Conservation (phyloP, 2,797 vertebrate genomes). For the Todus mexicanus region DNA sequence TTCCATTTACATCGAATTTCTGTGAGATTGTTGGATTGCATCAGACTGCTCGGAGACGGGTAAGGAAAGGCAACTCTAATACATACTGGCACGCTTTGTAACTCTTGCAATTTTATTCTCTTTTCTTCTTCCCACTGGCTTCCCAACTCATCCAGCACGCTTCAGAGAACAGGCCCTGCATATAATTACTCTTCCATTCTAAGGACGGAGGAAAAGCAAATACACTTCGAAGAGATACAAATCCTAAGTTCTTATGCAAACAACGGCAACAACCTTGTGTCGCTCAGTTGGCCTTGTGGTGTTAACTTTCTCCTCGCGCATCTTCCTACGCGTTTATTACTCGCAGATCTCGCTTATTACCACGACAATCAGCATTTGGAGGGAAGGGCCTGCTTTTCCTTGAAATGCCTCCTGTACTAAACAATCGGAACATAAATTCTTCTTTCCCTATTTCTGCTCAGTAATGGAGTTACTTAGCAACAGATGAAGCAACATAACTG, state of each 20-base stretch:
- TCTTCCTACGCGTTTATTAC: neutral
- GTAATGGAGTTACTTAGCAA: conserved; percentile 51
- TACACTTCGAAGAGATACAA: neutral
- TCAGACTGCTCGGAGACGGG: neutral
- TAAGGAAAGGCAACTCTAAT: neutral
- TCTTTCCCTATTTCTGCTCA: too few species aligned
- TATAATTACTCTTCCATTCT: neutral
- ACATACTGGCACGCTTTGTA: fast-evolving
- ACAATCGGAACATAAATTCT: conserved; percentile 20
- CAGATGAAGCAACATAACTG: conserved; percentile 22
- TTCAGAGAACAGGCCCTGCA: neutral
- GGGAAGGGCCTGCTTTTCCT: neutral
- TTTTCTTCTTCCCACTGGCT: neutral
- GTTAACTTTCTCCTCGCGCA: neutral
- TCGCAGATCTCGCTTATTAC: neutral
- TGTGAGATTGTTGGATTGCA: neutral
- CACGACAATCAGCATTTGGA: neutral
- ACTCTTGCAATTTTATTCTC: neutral
- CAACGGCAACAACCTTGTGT: neutral
- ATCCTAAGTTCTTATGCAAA: neutral
- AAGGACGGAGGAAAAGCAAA: neutral
- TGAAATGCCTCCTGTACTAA: neutral
- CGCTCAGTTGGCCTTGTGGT: neutral
- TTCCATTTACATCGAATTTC: neutral
- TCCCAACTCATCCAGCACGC: neutral